Percentiles rank a stretch among this genome's conserved stretches.
Evolutionary conservation across 2,888 invertebrate species (phyloP).

Genomic region (Sarcophaga subvicina): DNA sequence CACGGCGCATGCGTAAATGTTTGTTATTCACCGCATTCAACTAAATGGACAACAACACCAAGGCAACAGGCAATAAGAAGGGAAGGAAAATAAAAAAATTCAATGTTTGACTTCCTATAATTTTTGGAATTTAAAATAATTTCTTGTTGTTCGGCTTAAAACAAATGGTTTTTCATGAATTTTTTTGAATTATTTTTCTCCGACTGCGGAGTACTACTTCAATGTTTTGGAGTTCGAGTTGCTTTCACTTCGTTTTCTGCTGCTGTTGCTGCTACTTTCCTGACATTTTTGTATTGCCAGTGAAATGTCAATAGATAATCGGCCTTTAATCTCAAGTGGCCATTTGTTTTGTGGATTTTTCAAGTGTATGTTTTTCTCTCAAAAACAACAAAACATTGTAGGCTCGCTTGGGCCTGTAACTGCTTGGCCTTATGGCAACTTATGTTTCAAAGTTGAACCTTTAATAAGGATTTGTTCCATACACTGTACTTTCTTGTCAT

Average conservation of each 20-base stretch:
- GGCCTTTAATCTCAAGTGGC: conserved; percentile 50
- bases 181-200: conserved; percentile 18
- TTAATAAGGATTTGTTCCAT: not conserved
- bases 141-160: conserved; percentile 47
- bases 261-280: too few species aligned
- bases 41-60: not conserved
- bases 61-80: conserved; percentile 13
- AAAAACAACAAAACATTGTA: too few species aligned
- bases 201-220: not conserved
- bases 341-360: too few species aligned
- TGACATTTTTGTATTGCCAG: conserved; percentile 12
- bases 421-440: not conserved
- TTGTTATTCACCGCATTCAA: conserved; percentile 66
- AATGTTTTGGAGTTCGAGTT: not conserved
- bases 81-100: conserved; percentile 8
- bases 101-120: conserved; percentile 26
- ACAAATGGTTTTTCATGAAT: conserved; percentile 61
- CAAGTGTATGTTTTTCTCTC: too few species aligned
- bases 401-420: too few species aligned
- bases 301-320: conserved; percentile 55
- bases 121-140: conserved; percentile 56
- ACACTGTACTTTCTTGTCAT: not conserved
- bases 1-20: conserved; percentile 69
- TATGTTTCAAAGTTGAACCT: not conserved
- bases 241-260: conserved; percentile 22